phyloP scores from a whole-genome alignment of 2,113 vertebrate genomes.

The Lichenostomus cassidix region DNA sequence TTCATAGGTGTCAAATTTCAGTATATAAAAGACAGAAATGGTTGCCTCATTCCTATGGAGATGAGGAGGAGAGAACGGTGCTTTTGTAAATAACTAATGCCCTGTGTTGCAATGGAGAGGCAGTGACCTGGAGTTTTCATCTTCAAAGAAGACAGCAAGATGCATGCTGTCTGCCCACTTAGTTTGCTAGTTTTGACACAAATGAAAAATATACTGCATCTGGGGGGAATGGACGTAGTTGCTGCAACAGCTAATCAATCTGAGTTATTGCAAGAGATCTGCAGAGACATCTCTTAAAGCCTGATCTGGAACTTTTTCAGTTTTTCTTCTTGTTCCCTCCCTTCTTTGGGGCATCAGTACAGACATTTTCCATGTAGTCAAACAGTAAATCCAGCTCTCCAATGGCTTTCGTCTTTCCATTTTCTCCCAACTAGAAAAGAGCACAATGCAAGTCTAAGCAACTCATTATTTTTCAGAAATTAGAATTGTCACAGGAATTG shows the following conservation, averaged over 20 bases:
- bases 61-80: background rate
- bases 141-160: background rate
- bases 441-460: background rate
- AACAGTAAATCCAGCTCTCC: conserved; percentile 82
- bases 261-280: background rate
- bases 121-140: background rate
- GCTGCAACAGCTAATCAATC: background rate
- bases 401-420: conserved; percentile 77
- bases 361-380: conserved; percentile 48
- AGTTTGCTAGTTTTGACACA: background rate
- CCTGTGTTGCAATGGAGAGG: background rate
- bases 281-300: background rate
- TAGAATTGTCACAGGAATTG: background rate
- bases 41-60: background rate
- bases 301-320: background rate
- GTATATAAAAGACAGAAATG: background rate
- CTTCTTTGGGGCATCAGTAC: conserved; percentile 24
- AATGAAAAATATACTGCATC: background rate
- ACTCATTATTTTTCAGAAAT: background rate
- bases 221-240: background rate
- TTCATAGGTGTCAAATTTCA: background rate
- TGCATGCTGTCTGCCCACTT: background rate
- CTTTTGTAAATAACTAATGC: background rate
- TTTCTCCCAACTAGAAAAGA: conserved; percentile 70
- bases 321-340: conserved; percentile 24